Evolutionary conservation across 2,888 invertebrate genomes (phyloP).

Genomic region (Syritta pipiens): DNA sequence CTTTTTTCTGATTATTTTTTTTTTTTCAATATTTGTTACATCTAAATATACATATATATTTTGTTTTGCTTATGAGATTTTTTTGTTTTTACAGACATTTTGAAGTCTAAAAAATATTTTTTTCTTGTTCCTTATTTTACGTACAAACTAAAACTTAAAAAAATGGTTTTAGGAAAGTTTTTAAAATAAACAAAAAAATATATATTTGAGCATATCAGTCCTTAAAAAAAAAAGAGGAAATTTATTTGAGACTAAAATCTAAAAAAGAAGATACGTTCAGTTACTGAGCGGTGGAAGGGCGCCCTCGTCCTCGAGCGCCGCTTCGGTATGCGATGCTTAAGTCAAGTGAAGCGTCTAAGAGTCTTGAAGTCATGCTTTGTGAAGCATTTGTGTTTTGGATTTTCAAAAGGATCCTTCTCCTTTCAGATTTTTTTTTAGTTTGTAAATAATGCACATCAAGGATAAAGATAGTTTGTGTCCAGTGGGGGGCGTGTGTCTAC

Average conservation of each 20-base stretch:
- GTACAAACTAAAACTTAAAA: constrained; percentile 3
- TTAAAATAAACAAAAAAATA: constrained; percentile 9
- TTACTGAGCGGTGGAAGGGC: background rate
- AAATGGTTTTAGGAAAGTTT: constrained; percentile 8
- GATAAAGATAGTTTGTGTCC: constrained; percentile 61
- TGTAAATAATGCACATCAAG: constrained; percentile 68
- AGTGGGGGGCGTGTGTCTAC: constrained; percentile 1
- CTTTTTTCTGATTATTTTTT: background rate
- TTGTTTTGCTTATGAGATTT: constrained; percentile 23
- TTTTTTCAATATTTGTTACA: constrained; percentile 7
- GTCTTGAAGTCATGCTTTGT: constrained; percentile 18
- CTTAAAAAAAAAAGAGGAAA: constrained; percentile 34
- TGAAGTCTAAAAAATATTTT: too few relatives aligned
- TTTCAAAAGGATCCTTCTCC: background rate
- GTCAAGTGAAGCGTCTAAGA: constrained; percentile 37
- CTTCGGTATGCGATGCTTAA: background rate
- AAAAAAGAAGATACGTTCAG: background rate
- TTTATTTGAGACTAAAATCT: constrained; percentile 31
- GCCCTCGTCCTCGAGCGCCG: background rate
- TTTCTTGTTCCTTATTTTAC: background rate
- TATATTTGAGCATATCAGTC: constrained; percentile 52
- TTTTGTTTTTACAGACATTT: too few relatives aligned
- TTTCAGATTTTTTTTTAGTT: constrained; percentile 7
- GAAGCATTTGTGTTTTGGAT: background rate
- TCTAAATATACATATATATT: constrained; percentile 7